Percentiles rank a stretch among this genome's conserved stretches.
These are phyloP conservation scores for Syngnathus scovelli DNA, from an alignment of 2,113 vertebrate genomes.

Conservation along the genomic window DNA sequence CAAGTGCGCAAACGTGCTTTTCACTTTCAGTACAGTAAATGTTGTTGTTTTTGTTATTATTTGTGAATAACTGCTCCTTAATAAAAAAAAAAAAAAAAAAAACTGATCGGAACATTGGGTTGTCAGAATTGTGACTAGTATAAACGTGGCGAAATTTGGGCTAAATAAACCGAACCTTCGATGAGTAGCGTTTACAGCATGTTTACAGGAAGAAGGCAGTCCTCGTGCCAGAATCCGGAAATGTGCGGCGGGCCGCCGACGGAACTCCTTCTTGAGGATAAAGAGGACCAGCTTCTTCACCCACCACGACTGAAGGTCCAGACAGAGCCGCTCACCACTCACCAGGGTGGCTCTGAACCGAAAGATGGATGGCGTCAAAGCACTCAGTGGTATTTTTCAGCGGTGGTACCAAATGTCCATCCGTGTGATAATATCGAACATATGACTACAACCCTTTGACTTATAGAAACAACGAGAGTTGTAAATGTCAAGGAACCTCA, in stretches of 20 bases:
- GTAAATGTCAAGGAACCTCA: neutral
- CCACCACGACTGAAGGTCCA: constrained; percentile 64
- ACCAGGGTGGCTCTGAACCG: constrained; percentile 57
- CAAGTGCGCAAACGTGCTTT: neutral
- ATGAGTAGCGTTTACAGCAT: too few species aligned
- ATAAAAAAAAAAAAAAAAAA: neutral
- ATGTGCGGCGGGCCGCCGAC: neutral
- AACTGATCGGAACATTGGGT: neutral
- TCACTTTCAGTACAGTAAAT: neutral
- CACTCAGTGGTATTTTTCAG: neutral
- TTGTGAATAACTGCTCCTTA: neutral
- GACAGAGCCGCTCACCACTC: constrained; percentile 63
- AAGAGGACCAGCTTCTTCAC: constrained; percentile 66
- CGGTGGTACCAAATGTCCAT: neutral
- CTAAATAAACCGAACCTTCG: too few species aligned
- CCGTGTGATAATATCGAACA: too few species aligned
- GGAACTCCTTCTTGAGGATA: constrained; percentile 47
- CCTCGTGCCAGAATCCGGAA: neutral
- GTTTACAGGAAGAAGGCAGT: neutral
- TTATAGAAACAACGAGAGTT: neutral
- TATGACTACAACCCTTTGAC: too few species aligned
- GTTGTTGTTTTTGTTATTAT: neutral
- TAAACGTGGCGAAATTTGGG: too few species aligned
- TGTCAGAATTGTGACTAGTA: neutral
- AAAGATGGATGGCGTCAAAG: neutral